Percentiles rank a stretch among this genome's conserved stretches.
Evolutionary conservation across 2,888 invertebrate genomes (phyloP).

Genomic region (Eledone cirrhosa): DNA sequence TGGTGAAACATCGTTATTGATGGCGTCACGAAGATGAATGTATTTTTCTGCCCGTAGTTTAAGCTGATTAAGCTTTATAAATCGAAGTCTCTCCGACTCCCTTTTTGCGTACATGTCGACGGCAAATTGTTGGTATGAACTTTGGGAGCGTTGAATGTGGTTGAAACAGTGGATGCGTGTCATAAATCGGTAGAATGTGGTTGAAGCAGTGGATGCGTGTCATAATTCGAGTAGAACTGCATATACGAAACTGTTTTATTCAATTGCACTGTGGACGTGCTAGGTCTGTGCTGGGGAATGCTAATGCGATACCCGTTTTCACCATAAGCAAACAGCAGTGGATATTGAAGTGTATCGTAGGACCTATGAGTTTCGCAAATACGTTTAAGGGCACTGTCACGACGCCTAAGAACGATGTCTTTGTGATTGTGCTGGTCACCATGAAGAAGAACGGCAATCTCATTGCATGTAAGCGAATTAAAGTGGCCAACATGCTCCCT

Average conservation of each 20-base stretch:
- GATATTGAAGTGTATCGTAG: background rate
- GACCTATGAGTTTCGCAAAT: background rate
- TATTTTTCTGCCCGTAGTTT: background rate
- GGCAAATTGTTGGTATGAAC: background rate
- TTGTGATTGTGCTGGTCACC: background rate
- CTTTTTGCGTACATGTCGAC: background rate
- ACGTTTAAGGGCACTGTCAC: background rate
- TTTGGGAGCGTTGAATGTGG: background rate
- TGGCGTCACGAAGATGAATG: background rate
- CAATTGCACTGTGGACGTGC: too few species aligned
- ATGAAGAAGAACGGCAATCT: too few species aligned
- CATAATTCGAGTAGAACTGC: too few species aligned
- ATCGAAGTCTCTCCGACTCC: background rate
- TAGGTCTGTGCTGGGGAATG: too few species aligned
- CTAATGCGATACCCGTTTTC: too few species aligned
- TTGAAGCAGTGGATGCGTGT: too few species aligned
- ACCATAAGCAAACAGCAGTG: background rate
- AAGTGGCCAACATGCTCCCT: background rate
- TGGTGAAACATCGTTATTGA: background rate
- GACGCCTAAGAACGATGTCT: background rate
- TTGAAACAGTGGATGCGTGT: background rate
- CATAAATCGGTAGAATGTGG: too few species aligned
- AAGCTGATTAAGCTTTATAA: background rate
- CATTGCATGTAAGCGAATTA: background rate
- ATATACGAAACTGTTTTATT: too few species aligned